Evolutionary conservation across 2,797 vertebrate species (phyloP).

Genomic region (Vespertilio murinus): DNA sequence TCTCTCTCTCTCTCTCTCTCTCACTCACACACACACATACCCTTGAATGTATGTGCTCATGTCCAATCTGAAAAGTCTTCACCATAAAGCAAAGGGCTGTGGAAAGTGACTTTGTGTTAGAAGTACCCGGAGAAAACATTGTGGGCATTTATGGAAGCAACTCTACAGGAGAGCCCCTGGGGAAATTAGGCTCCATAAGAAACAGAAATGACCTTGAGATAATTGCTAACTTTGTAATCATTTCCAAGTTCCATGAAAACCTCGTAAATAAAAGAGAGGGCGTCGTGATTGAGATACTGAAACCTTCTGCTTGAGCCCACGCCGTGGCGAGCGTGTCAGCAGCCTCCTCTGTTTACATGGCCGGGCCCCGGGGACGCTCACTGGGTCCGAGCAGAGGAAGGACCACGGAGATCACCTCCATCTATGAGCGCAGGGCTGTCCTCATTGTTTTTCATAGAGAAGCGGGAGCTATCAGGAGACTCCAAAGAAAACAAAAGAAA

Average conservation of each 20-base stretch:
- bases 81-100: neutral
- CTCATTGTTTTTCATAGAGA: neutral
- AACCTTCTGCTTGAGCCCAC: neutral
- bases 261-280: neutral
- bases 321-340: neutral
- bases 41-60: neutral
- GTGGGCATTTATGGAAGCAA: neutral
- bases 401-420: neutral
- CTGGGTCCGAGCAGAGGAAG: neutral
- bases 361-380: neutral
- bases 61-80: neutral
- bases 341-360: neutral
- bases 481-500: slow-evolving; percentile 51
- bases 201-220: slow-evolving; percentile 17
- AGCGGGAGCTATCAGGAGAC: slow-evolving; percentile 18
- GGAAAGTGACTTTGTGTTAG: slow-evolving; percentile 2
- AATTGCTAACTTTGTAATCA: slow-evolving; percentile 20
- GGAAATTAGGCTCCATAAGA: slow-evolving; percentile 29
- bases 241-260: slow-evolving; percentile 9
- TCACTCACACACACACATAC: neutral
- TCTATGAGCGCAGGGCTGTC: neutral
- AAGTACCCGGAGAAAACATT: neutral
- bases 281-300: neutral
- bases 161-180: neutral
- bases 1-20: neutral